These are phyloP conservation scores for Crioceris asparagi DNA, from an alignment of 2,888 invertebrate genomes.

Conservation along the genomic window DNA sequence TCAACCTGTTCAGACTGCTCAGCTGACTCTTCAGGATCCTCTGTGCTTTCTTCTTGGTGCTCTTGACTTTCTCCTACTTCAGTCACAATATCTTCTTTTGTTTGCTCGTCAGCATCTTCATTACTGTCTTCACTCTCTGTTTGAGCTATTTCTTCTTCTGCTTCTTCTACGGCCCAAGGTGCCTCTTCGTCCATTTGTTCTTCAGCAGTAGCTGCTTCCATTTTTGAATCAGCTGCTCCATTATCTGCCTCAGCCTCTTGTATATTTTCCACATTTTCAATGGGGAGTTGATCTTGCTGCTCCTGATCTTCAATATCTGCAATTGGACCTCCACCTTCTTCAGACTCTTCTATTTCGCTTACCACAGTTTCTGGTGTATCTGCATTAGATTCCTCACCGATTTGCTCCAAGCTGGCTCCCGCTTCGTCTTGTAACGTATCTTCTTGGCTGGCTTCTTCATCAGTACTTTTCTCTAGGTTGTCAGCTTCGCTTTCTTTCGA, in stretches of 20 bases:
- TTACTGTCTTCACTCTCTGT: slow-evolving; percentile 11
- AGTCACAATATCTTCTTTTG: slow-evolving; percentile 21
- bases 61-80: slow-evolving; percentile 9
- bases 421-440: no score
- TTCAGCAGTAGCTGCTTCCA: background rate
- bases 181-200: slow-evolving; percentile 4
- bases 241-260: slow-evolving; percentile 2
- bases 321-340: slow-evolving; percentile 21
- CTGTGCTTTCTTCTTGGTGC: slow-evolving; percentile 7
- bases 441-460: no score
- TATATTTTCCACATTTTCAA: background rate
- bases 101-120: slow-evolving; percentile 34
- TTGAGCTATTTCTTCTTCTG: slow-evolving; percentile 11
- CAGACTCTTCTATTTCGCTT: slow-evolving; percentile 15
- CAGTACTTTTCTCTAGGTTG: no score
- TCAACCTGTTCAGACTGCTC: no score
- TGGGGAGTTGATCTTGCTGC: slow-evolving; percentile 3
- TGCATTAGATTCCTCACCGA: no score
- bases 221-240: slow-evolving; percentile 9
- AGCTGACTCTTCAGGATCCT: no score
- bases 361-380: slow-evolving; percentile 21
- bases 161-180: slow-evolving; percentile 5
- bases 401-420: no score
- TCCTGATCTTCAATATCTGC: slow-evolving; percentile 17
- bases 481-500: no score